Percentiles rank a stretch among this genome's conserved stretches.
phyloP scores from a whole-genome alignment of 1,140 invertebrate genomes.

The Hirudo medicinalis region DNA sequence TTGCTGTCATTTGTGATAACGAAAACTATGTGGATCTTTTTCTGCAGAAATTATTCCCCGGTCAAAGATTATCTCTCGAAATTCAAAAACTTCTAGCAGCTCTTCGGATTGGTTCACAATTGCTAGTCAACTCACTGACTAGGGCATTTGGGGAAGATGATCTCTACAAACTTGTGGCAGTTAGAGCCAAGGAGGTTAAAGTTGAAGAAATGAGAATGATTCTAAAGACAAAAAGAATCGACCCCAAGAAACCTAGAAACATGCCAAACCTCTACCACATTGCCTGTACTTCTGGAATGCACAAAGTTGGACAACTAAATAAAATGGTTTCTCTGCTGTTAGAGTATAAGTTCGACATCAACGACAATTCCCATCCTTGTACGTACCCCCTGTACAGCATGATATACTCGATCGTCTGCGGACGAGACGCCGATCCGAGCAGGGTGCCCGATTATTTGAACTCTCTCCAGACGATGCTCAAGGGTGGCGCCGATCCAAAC shows the following conservation, averaged over 20 bases:
- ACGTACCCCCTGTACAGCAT: slow-evolving; percentile 22
- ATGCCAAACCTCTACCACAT: slow-evolving; percentile 10
- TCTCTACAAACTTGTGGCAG: neutral
- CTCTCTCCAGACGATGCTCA: slow-evolving; percentile 11
- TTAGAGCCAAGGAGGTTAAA: too few relatives aligned
- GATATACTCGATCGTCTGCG: slow-evolving; percentile 14
- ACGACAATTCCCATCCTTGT: slow-evolving; percentile 8
- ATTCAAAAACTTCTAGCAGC: neutral
- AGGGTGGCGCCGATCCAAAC: slow-evolving; percentile 18
- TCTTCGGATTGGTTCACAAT: neutral
- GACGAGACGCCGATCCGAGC: slow-evolving; percentile 16
- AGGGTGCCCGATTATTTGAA: slow-evolving; percentile 15
- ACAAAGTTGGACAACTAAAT: neutral
- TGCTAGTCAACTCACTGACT: neutral
- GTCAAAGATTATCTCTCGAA: neutral
- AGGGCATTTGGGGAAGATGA: neutral
- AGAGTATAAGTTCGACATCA: slow-evolving; percentile 11
- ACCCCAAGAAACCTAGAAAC: neutral
- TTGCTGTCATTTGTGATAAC: slow-evolving; percentile 6
- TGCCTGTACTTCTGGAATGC: neutral
- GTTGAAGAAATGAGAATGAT: too few relatives aligned
- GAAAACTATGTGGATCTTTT: neutral
- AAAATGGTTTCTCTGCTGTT: slow-evolving; percentile 9
- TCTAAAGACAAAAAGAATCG: neutral
- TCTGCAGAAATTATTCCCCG: neutral